Base-by-base conservation (phyloP, 2,888 invertebrate genomes). In the Mesoligia furuncula region DNA sequence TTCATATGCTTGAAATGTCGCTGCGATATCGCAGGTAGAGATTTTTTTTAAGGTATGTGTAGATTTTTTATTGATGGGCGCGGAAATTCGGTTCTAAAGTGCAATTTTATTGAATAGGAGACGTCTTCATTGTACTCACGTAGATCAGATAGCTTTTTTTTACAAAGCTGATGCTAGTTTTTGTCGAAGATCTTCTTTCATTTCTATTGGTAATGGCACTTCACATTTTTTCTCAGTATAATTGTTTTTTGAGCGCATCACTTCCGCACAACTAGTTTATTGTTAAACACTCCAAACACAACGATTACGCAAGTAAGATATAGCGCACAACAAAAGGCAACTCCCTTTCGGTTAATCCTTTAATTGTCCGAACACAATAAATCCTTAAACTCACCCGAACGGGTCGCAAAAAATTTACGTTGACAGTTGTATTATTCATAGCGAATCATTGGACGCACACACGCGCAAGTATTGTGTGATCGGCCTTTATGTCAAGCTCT, bases 401-500 rank as follows among this genome's bases (percentile, higher is more conserved):
- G 73, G 78, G 39, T 77, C 75, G 77, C 85, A 85, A 86, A 88
- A 81, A 85, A 86, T 79, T 79, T 80, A 74, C 80, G 85, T 85
- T 87, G 87, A 85, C 87, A 87, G 87, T 81, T 39, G 78, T 72
- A 77, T 86, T 85, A 87, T 88, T 87, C 86, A 85, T 81, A 79
- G 75, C 72, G 77, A 87, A 80, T 85, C 81, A 74, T 77, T 75
- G 75, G 67, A 76, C 74, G 80, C 75, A 83, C 84, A 76, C 78
- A 77, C 76, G 27, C 69, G 69, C 61, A 48, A 61, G 68, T 74
- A 81, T 80, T 87, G 84, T 88, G 77, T 89, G 87, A 83, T 77
- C 79, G 86, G 85, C 90, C 92, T 90, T 94, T 93, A 93, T 93
- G 92, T 92, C 90, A 92, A 91, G 89, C 91, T 88, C 82, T 80